These are phyloP conservation scores for Camponotus floridanus DNA, from an alignment of 1,140 invertebrate species.

Conservation along the genomic window DNA sequence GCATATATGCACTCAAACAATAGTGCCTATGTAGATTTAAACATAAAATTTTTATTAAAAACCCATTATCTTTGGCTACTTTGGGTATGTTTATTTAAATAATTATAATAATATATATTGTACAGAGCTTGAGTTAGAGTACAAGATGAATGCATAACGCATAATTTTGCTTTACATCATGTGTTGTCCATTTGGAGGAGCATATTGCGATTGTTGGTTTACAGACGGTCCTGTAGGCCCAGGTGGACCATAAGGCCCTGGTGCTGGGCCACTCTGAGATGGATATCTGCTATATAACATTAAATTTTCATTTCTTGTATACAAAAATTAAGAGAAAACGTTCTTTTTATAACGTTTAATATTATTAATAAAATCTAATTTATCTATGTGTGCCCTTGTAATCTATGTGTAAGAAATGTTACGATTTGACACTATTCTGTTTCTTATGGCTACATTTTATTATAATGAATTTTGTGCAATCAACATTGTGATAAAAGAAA, in stretches of 20 bases:
- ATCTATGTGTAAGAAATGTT: slow-evolving; percentile 2
- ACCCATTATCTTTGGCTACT: slow-evolving; percentile 80
- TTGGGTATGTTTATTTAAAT: slow-evolving; percentile 80
- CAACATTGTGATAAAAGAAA: not conserved
- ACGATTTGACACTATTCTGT: not conserved
- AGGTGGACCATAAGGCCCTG: slow-evolving; percentile 73
- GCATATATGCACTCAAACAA: slow-evolving; percentile 40
- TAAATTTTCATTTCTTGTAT: slow-evolving; percentile 47
- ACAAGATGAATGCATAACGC: slow-evolving; percentile 73
- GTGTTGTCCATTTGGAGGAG: slow-evolving; percentile 79
- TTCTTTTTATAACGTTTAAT: slow-evolving; percentile 7
- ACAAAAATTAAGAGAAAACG: not conserved
- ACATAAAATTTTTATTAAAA: slow-evolving; percentile 73
- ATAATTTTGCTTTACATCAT: slow-evolving; percentile 79
- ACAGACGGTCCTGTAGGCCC: slow-evolving; percentile 72
- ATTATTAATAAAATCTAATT: not conserved
- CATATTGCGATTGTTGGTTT: slow-evolving; percentile 79
- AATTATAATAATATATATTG: slow-evolving; percentile 77
- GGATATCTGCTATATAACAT: slow-evolving; percentile 76
- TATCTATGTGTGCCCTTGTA: not conserved
- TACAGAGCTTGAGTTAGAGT: slow-evolving; percentile 79
- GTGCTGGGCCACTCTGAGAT: slow-evolving; percentile 71
- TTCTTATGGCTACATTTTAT: not conserved
- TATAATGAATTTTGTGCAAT: not conserved
- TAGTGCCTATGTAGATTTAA: slow-evolving; percentile 52